Evolutionary conservation across 2,113 vertebrate genomes (phyloP), one percentile per base, ranked within the genome.

Genomic region (Pygoscelis adeliae): DNA sequence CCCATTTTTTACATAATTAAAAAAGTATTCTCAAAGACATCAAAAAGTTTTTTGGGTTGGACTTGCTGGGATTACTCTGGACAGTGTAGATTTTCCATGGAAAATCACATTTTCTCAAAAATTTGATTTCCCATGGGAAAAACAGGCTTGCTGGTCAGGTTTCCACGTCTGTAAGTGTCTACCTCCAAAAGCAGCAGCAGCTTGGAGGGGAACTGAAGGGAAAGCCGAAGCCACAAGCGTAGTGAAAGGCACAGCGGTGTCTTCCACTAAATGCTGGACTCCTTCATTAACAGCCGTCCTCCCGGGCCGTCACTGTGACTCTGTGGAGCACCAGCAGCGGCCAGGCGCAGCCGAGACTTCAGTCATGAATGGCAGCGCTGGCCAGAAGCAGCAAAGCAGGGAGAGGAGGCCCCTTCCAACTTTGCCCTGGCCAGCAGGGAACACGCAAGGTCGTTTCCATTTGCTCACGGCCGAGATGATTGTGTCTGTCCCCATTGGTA

Each of bases 401-500:
- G 44, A 87, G 52, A 18, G 20, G 50, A 85, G 62, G 13, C 25
- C 34, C 73, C 86, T 87, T 76, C 73, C 5, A 5, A 7, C 29
- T 69, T 40, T 58, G 34, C 34, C 49, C 10, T 3, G 65, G 52
- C 65, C 22, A 42, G n/a, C 62, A 66, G 47, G 26, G 55, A 91
- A 15, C 40, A 50, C 0, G 0, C 44, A 19, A 5, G 20, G 71
- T 15, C 0, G 0, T 36, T 76, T 65, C 50, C 23, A 12, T 73
- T 90, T 70, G 66, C 71, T 74, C 78, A 47, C 0, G 4, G 89
- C 66, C 13, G 1, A 36, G 84, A 34, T 44, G 81, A 73, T 55
- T 96, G 65, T 97, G 95, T 93, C 70, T 94, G 90, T 90, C 67
- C 62, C 79, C 55, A 12, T 13, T 47, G 90, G 78, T 52, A 95